These are phyloP conservation scores for Hippopotamyrus pictus DNA, from an alignment of 2,797 vertebrate species.

Conservation along the genomic window DNA sequence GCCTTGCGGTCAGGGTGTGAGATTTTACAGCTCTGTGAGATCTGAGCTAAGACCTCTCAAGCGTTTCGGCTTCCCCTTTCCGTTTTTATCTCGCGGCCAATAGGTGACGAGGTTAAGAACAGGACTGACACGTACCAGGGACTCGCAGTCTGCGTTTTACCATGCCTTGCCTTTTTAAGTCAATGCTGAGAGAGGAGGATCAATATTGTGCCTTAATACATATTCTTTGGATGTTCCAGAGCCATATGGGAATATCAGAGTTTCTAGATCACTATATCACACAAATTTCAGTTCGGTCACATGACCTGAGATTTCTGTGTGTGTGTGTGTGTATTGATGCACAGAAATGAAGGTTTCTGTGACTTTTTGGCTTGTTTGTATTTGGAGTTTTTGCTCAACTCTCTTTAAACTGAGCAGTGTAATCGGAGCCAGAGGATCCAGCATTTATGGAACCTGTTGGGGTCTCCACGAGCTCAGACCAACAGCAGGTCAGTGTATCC, in stretches of 20 bases:
- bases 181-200: not conserved
- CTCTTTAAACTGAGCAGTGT: not conserved
- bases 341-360: not conserved
- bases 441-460: not conserved
- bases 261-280: not conserved
- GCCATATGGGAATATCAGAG: not conserved
- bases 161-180: not conserved
- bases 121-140: not conserved
- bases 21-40: conserved; percentile 2
- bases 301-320: not conserved
- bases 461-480: not conserved
- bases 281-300: not conserved
- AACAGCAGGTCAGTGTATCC: not conserved
- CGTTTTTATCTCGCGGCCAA: too few relatives aligned
- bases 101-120: not conserved
- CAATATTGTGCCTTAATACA: not conserved
- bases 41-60: not conserved
- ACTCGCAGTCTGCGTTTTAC: not conserved
- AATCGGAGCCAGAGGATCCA: not conserved
- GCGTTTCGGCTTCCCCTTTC: too few relatives aligned
- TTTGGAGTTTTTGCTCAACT: not conserved
- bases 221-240: not conserved
- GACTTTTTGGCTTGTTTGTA: not conserved
- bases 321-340: not conserved
- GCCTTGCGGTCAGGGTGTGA: not conserved